Evolutionary conservation across 1,140 invertebrate species (phyloP), one percentile per base, ranked within the genome.

Genomic region (Drosophila punjabiensis): DNA sequence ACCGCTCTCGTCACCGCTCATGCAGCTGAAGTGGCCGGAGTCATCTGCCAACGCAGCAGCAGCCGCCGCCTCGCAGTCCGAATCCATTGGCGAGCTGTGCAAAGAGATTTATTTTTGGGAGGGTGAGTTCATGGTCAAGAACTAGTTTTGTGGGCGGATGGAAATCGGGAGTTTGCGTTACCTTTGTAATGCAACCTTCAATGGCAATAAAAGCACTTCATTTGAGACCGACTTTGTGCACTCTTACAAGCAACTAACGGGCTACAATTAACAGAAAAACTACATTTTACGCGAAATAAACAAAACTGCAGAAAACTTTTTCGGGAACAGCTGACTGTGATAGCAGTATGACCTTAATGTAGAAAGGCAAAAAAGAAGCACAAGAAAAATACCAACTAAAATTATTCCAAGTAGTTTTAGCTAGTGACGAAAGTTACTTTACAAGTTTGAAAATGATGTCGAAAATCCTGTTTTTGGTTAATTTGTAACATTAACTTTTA

Each of bases 21-120:
- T 68, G 65, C 67, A 87, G 52, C 85, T 89, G 13, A 85, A 89
- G 30, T 82, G 50, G 6, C 86, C 86, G 30, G 86, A 89, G 32
- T 89, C 86, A 56, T 89, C 86, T 55, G 76, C 74, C 70, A 73
- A 64, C 28, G 52, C 55, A 33, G 56, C 24, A 24, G 24, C 68
- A 53, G 59, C 60, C 16, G 62, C 60, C 14, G 24, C 75, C 45
- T 70, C 41, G 53, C 56, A 65, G n/a, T 78, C 76, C 1, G 62
- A 71, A 9, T 88, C 83, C 84, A 83, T 87, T 58, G 35, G 32
- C n/a, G 32, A 63, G 52, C 64, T 79, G 28, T 58, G 33, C 11
- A 43, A 55, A 63, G 16, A 39, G 32, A 5, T 30, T 39, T 18
- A 39, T 41, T 56, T 48, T 47, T 33, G 16, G 32, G 39, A 56